Base-by-base conservation (phyloP, 2,113 vertebrate species). In the Notechis scutatus region DNA sequence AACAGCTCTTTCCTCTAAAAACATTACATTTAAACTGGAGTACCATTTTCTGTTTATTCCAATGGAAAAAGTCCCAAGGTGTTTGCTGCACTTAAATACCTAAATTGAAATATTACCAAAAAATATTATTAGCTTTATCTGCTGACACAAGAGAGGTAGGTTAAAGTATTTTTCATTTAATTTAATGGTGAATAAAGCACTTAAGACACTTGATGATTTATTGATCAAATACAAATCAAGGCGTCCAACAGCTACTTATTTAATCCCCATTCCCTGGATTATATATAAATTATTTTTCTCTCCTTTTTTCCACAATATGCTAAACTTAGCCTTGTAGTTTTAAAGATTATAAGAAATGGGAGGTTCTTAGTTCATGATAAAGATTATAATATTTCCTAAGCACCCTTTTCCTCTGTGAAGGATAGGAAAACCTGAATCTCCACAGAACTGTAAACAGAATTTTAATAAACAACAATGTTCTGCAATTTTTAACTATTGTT, bases 121-220 rank as follows among this genome's bases (percentile, higher is more conserved):
- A 92, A 97, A 96, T 97, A 97, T 95, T 96, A 96, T 96, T 97
- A 97, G 96, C 94, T 96, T 97, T 97, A 96, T 97, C 96, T 96
- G 93, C 89, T 92, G 96, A 95, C 97, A 97, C 96, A 86, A 96
- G 97, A 97, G 97, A 97, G 93, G 26, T 93, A 96, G 96, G 95
- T 97, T 97, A 98, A 97, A 98, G 97, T 97, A 97, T 98, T 97
- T 98, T 97, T 97, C 97, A 98, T 98, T 97, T 98, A 97, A 97
- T 98, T 97, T 97, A 97, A 96, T 97, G 96, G 97, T 93, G 96
- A 97, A 97, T 97, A 97, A 97, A 97, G 96, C 96, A 97, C 97
- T 98, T 97, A 97, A 97, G 94, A 97, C 94, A 97, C 97, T 98
- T 97, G 97, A 98, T 97, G 97, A 98, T 97, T 97, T 98, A 98